A percentile compares a stretch with the other conserved stretches of the same genome.
Evolutionary conservation across 35 echinoderm and acorn worm species (phyloP).

Genomic region (Holothuria glaberrima): DNA sequence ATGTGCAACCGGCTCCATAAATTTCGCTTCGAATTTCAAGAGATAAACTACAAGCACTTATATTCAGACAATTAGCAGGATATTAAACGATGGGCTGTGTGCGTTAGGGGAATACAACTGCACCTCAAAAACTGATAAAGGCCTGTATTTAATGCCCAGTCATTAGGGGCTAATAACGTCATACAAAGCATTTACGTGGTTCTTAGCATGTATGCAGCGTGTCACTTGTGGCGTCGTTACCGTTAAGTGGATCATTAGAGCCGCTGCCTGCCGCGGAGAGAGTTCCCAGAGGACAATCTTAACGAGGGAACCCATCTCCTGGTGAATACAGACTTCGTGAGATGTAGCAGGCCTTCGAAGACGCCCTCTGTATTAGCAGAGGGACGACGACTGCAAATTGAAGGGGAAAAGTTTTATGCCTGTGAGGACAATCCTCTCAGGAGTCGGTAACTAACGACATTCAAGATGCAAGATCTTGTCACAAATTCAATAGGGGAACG

Average conservation of each 20-base stretch:
- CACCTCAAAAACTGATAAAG: slow-evolving; percentile 30
- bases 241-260: slow-evolving; percentile 50
- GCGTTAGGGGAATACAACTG: slow-evolving; percentile 38
- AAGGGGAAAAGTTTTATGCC: too few relatives aligned
- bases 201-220: slow-evolving; percentile 27
- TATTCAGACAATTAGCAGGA: slow-evolving; percentile 37
- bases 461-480: too few relatives aligned
- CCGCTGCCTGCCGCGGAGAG: slow-evolving; percentile 6
- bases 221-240: slow-evolving; percentile 55
- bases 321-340: too few relatives aligned
- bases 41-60: slow-evolving; percentile 34
- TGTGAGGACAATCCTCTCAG: too few relatives aligned
- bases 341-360: too few relatives aligned
- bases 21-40: slow-evolving; percentile 47
- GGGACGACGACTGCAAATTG: too few relatives aligned
- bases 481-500: too few relatives aligned
- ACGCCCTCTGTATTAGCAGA: too few relatives aligned
- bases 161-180: slow-evolving; percentile 37
- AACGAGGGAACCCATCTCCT: slow-evolving; percentile 2
- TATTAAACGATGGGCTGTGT: slow-evolving; percentile 40
- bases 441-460: too few relatives aligned
- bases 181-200: slow-evolving; percentile 38
- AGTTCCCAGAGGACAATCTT: slow-evolving; percentile 43
- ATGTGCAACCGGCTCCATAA: slow-evolving; percentile 23
- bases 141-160: slow-evolving; percentile 40